Evolutionary conservation across 2,113 vertebrate genomes (phyloP), one percentile per base, ranked within the genome.

Genomic region (Grammomys dolichurus): DNA sequence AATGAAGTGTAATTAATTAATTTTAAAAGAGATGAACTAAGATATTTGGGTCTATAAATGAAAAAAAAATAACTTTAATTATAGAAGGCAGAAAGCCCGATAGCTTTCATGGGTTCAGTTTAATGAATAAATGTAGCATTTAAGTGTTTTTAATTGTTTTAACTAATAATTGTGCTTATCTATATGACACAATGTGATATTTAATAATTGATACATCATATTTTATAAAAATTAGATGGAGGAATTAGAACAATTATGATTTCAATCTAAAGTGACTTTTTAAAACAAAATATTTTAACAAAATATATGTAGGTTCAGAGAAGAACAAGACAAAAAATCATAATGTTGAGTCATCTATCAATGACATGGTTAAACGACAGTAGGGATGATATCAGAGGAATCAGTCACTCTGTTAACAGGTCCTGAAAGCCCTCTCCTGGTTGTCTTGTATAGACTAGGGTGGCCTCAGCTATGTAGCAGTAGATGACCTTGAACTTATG

Each of bases 321-420:
- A n/a, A 7, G 6, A 87, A 5, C 48, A n/a, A 93, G 67, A 91
- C n/a, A 91, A 90, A 90, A 51, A 95, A 89, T 11, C 93, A 87
- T 20, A 9, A 69, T 80, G 76, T 56, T 40, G 33, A 46, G 16
- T 78, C 20, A 80, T 89, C 31, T 81, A 87, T 36, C 63, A 90
- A 69, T 26, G 7, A 85, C 0, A 1, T 69, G 48, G 85, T 93
- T 75, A 90, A 20, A 24, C 84, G 10, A 24, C 12, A 58, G 16
- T 48, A 54, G 7, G 7, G 31, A 8, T 58, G 36, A 11, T 90
- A 51, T 81, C 54, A 70, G 36, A 87, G n/a, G 40, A 63, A 80
- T 56, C 54, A 20, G 90, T 36, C 72, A 88, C 36, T 94, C 67
- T 78, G 33, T 40, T 70, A 3, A 95, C 78, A 19, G 58, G 92